A percentile compares a stretch with the other conserved stretches of the same genome.
These are phyloP conservation scores for Varecia variegata DNA, from an alignment of 2,797 vertebrate species.

Conservation along the genomic window DNA sequence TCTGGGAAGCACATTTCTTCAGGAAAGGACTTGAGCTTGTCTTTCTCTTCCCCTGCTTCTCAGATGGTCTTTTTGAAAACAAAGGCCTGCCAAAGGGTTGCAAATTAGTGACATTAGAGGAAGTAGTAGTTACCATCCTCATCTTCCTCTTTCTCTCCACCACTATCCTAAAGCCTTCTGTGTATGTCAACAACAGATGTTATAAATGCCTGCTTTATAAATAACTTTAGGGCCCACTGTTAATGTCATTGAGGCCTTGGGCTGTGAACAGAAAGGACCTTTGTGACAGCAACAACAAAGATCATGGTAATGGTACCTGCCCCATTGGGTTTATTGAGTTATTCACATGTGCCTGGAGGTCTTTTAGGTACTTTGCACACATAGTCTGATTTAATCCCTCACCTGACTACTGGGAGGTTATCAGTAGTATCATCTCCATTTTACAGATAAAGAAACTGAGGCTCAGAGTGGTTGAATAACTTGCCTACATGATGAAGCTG, in stretches of 20 bases:
- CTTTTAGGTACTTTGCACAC: background rate
- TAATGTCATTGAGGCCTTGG: background rate
- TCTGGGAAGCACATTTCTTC: background rate
- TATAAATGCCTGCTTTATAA: background rate
- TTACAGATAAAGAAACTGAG: background rate
- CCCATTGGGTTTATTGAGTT: background rate
- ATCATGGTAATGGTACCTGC: too few relatives aligned
- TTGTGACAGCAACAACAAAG: background rate
- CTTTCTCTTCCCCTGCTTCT: slow-evolving; percentile 17
- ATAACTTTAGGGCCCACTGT: background rate
- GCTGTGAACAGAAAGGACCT: background rate
- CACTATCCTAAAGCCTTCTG: background rate
- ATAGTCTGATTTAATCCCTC: background rate
- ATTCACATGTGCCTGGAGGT: background rate
- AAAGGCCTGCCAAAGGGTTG: background rate
- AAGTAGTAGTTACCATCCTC: background rate
- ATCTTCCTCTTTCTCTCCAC: background rate
- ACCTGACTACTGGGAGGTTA: too few relatives aligned
- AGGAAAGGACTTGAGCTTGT: background rate
- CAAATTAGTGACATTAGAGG: background rate
- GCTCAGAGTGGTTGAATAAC: background rate
- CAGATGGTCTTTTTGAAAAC: background rate
- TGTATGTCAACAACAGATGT: background rate
- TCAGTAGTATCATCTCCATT: background rate
- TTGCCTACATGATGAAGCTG: background rate